These are phyloP conservation scores for Bungarus multicinctus DNA, from an alignment of 2,113 vertebrate species.

Conservation along the genomic window DNA sequence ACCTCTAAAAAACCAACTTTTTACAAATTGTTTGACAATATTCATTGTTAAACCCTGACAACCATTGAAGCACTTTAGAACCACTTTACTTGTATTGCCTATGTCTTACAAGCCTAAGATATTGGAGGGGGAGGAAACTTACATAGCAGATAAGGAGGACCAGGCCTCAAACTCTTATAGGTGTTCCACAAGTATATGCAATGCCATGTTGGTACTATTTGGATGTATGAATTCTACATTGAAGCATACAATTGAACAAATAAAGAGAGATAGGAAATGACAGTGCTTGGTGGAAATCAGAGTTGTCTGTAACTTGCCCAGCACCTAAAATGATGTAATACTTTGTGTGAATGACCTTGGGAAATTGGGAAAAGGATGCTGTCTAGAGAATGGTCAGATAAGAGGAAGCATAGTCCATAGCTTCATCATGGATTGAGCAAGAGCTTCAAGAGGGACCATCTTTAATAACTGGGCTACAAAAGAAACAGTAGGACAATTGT, in stretches of 20 bases:
- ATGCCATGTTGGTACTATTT: not conserved
- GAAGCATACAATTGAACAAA: not conserved
- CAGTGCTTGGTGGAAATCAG: not conserved
- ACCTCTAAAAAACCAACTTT: not conserved
- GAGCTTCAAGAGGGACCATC: not conserved
- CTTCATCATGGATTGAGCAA: not conserved
- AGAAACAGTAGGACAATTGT: not conserved
- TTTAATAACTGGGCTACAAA: not conserved
- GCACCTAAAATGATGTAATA: not conserved
- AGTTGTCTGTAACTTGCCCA: not conserved
- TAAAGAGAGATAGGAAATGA: not conserved
- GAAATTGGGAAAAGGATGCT: not conserved
- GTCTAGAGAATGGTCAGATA: not conserved
- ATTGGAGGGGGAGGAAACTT: accelerated
- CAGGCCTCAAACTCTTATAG: not conserved
- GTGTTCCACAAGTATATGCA: not conserved
- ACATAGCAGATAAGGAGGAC: not conserved
- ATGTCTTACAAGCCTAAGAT: not conserved
- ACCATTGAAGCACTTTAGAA: not conserved
- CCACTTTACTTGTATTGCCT: not conserved
- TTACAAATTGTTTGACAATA: not conserved
- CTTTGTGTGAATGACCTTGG: not conserved
- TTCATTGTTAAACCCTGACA: not conserved
- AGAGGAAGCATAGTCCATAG: not conserved
- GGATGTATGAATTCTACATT: not conserved